Conservation (phyloP, 1,140 invertebrate genomes). For the Teleogryllus occipitalis region DNA sequence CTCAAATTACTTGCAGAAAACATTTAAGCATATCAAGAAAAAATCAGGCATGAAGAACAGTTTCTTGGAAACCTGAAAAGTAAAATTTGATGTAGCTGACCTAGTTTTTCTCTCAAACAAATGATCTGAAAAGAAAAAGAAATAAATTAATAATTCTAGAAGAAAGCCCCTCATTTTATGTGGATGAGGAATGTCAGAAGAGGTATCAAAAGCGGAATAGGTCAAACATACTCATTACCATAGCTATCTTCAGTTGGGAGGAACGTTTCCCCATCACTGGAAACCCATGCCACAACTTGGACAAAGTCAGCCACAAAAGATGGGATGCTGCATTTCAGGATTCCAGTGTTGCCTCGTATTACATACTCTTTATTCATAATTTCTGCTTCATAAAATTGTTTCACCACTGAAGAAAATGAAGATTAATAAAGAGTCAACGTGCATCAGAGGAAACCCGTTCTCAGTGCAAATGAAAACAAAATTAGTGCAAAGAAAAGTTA, state of each 20-base stretch:
- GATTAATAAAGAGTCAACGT: not conserved
- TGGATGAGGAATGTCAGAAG: slow-evolving; percentile 22
- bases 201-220: slow-evolving; percentile 30
- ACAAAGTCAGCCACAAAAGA: slow-evolving; percentile 75
- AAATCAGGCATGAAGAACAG: not conserved
- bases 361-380: slow-evolving; percentile 64
- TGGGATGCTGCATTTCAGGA: slow-evolving; percentile 71
- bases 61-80: not conserved
- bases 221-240: slow-evolving; percentile 19
- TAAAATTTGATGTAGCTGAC: not conserved
- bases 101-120: not conserved
- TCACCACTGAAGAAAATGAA: slow-evolving; percentile 54
- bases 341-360: slow-evolving; percentile 69
- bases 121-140: not conserved
- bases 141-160: too few species aligned
- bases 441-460: not conserved
- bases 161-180: too few species aligned
- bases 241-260: slow-evolving; percentile 23
- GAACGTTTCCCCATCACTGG: slow-evolving; percentile 42
- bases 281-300: slow-evolving; percentile 65
- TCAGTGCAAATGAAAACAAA: not conserved
- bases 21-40: not conserved
- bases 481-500: not conserved
- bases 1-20: too few species aligned
- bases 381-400: slow-evolving; percentile 72